Base-by-base conservation (phyloP, 2,797 vertebrate species). In the Lepus townsendii region DNA sequence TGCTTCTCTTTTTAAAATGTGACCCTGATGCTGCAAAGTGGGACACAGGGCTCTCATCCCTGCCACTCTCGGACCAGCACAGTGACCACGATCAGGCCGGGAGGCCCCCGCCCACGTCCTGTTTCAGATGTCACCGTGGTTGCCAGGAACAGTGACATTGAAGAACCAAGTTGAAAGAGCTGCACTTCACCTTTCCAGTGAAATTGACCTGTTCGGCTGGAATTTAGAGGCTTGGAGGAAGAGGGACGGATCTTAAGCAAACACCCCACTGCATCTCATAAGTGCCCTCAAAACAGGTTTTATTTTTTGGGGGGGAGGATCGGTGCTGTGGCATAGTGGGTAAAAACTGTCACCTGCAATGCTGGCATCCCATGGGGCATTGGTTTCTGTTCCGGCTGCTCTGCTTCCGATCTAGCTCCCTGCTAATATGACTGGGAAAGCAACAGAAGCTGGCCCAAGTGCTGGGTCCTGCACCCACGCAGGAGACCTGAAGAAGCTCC, bases 1-100 rank as follows among this genome's bases (percentile, higher is more conserved):
- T 30, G 7, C 26, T 42, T 93, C 80, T 83, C 60, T 32, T 72
- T 76, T 38, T 72, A 50, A 94, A 94, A 83, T 94, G 26, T 68
- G 91, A 93, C 91, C 52, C 22, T 57, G 0, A 17, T 20, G 62
- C 73, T 88, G 76, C 47, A 63, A 93, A 76, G 73, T 5, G 1
- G 75, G 71, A 83, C 27, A 66, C 83, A 83, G 50, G 71, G 17
- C 47, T 78, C 75, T 50, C 84, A 38, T 83, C 65, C 32, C 78
- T 65, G 71, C 80, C 76, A 27, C 1, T 2, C 0, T 0, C 7
- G 8, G 76, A n/a, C 42, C 47, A 62, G 54, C 7, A 6, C 12
- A 5, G 50, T n/a, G 20, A 5, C 4, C 1, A 22, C 10, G 80
- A 73, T 13, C 19, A 5, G 27, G 69, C 35, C 69, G 9, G 24